Conservation (phyloP, 1,140 invertebrate species). For the Rhagoletis zephyria region DNA sequence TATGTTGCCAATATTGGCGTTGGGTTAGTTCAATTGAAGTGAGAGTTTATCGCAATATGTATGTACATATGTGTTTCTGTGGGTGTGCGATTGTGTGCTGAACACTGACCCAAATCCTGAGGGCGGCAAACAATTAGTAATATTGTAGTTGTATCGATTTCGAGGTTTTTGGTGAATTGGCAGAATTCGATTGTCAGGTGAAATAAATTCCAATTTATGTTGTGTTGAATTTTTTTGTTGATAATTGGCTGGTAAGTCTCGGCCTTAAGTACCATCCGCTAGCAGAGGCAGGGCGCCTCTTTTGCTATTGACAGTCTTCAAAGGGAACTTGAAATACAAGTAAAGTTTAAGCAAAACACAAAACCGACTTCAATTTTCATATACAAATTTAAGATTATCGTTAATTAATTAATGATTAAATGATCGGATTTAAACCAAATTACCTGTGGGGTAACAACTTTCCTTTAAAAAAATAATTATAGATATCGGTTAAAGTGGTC, state of each 20-base stretch:
- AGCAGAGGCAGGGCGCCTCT: too few relatives aligned
- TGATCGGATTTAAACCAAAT: too few relatives aligned
- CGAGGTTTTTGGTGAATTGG: not conserved
- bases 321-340: too few relatives aligned
- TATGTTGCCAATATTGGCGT: slow-evolving; percentile 44
- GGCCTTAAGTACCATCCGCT: too few relatives aligned
- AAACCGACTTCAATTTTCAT: too few relatives aligned
- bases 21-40: not conserved
- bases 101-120: slow-evolving; percentile 35
- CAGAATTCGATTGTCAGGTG: not conserved
- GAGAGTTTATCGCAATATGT: not conserved
- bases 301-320: too few relatives aligned
- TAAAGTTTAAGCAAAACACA: too few relatives aligned
- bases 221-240: not conserved
- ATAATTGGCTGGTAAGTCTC: not conserved
- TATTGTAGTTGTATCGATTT: not conserved
- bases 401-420: too few relatives aligned
- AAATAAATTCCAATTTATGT: not conserved
- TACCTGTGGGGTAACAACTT: too few relatives aligned
- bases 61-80: not conserved
- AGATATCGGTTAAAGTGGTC: too few relatives aligned
- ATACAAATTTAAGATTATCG: too few relatives aligned
- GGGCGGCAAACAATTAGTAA: slow-evolving; percentile 27
- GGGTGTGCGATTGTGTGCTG: not conserved
- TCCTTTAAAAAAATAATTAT: too few relatives aligned